Evolutionary conservation across 2,797 vertebrate genomes (phyloP), one percentile per base, ranked within the genome.

Genomic region (Chrosomus eos): DNA sequence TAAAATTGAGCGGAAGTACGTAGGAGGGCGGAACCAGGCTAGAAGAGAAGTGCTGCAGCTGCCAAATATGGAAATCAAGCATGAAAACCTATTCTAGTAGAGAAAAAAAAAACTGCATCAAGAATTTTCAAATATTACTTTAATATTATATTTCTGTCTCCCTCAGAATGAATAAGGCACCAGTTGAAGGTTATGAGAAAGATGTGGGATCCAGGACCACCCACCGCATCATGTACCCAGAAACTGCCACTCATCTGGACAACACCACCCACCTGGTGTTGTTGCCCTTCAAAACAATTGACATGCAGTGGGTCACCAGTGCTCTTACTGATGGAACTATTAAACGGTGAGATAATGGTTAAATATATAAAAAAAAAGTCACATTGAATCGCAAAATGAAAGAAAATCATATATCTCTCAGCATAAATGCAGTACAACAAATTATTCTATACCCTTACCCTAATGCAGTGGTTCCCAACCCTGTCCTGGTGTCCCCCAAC

Each of bases 251-350:
- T 7, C 75, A 89, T 51, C 19, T 89, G 33, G 85, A 87, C 4
- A 60, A 74, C 80, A 72, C 19, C 53, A 87, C 88, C 21, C 87
- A 88, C 40, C 76, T 88, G 26, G 48, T 89, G 26, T 64, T 89
- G 21, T 7, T 88, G 38, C 87, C 88, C 5, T 89, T 88, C 81
- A 88, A 89, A 78, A 23, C 72, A 31, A 84, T 95, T 70, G 98
- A 99, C 89, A 92, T 99, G 84, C 95, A 96, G 90, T 99, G 98
- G 98, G 89, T 99, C 67, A 80, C 97, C 90, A 99, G 97, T 0
- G 97, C 96, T 28, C 95, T 97, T 85, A 98, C 97, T 86, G 96
- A 95, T 0, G 97, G 97, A 80, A 94, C 95, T 81, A 97, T 99
- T 90, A 96, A 93, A 89, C 92, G 95, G 97, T 99, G 91, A 77